Evolutionary conservation across 2,113 vertebrate genomes (phyloP).

Genomic region (Centropus unirufus): DNA sequence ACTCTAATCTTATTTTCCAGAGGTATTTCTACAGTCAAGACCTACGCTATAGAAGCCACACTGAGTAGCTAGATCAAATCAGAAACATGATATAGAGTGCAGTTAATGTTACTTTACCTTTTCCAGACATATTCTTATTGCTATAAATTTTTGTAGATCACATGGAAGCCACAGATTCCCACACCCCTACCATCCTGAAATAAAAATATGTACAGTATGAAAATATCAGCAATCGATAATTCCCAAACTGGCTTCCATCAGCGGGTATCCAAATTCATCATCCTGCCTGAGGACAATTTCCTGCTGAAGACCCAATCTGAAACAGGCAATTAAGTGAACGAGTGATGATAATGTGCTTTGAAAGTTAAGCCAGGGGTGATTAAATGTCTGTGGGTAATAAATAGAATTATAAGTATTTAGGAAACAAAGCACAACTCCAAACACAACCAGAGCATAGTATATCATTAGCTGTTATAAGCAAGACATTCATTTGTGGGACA

Average conservation of each 20-base stretch:
- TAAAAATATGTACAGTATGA: conserved; percentile 11
- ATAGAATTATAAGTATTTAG: conserved; percentile 60
- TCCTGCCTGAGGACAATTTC: conserved; percentile 43
- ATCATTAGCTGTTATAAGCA: conserved; percentile 14
- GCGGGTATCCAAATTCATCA: neutral
- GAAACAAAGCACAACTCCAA: neutral
- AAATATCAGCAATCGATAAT: conserved; percentile 56
- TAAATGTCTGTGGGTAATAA: conserved; percentile 58
- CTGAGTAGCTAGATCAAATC: neutral
- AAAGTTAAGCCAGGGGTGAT: conserved; percentile 67
- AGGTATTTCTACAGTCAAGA: neutral
- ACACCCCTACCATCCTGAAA: neutral
- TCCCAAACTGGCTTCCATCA: conserved; percentile 44
- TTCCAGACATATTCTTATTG: neutral
- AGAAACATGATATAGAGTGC: neutral
- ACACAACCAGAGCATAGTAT: neutral
- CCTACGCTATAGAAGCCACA: neutral
- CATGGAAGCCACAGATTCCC: neutral
- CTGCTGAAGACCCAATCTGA: conserved; percentile 54
- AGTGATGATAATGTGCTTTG: conserved; percentile 65
- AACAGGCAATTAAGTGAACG: conserved; percentile 22
- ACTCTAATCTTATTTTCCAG: neutral
- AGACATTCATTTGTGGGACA: conserved; percentile 10
- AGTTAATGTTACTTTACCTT: neutral
- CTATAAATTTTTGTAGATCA: neutral